Conservation (phyloP, 1,140 invertebrate species). For the Caenorhabditis elegans region DNA sequence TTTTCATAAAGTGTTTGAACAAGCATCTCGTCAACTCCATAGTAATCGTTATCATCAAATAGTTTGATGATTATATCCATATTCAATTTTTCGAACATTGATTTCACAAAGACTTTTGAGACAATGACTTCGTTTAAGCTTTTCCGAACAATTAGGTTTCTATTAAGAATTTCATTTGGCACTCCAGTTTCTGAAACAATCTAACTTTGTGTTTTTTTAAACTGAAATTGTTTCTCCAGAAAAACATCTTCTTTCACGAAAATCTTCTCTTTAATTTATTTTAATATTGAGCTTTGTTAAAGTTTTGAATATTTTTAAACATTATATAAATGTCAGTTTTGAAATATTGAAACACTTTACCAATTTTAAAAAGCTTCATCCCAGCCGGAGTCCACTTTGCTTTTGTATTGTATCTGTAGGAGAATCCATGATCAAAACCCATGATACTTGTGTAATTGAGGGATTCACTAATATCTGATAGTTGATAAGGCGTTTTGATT, state of each 20-base stretch:
- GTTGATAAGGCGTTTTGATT: constrained; percentile 10
- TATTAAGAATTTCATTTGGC: neutral
- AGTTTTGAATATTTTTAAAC: too few species aligned
- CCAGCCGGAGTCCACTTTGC: constrained; percentile 2
- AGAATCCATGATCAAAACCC: neutral
- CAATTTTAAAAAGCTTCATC: constrained; percentile 24
- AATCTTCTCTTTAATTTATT: too few species aligned
- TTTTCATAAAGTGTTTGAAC: constrained; percentile 13
- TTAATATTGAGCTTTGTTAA: too few species aligned
- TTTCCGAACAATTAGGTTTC: neutral
- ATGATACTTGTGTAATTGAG: constrained; percentile 13
- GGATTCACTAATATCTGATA: neutral
- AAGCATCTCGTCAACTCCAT: constrained; percentile 20
- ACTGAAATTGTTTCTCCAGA: too few species aligned
- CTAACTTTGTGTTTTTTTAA: too few species aligned
- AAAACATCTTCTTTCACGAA: too few species aligned
- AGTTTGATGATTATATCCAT: neutral
- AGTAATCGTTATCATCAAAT: constrained; percentile 11
- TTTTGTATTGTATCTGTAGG: neutral
- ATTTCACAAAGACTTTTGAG: neutral
- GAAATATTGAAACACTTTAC: too few species aligned
- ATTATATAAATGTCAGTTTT: too few species aligned
- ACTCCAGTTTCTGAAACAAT: neutral
- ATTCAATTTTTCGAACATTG: constrained; percentile 3
- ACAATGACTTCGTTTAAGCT: neutral